A percentile compares a stretch with the other conserved stretches of the same genome.
phyloP scores from a whole-genome alignment of 2,888 invertebrate species.

The Pemphredon lugubris region DNA sequence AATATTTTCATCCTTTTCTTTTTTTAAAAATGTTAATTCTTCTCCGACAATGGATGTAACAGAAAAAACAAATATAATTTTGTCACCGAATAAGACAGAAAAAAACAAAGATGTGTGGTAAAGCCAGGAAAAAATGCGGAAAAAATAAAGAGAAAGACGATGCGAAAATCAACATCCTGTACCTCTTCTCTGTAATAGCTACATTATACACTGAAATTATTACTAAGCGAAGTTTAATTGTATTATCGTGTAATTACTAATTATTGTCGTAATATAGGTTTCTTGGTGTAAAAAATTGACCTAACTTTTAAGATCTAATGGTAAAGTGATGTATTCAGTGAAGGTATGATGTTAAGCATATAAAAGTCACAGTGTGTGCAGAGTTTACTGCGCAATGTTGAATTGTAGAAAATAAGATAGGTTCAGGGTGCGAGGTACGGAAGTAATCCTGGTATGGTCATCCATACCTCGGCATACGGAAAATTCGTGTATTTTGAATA shows the following conservation, averaged over 20 bases:
- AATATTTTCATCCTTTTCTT: slow-evolving; percentile 50
- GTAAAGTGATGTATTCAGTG: slow-evolving; percentile 71
- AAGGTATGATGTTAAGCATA: slow-evolving; percentile 63
- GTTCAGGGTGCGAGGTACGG: slow-evolving; percentile 61
- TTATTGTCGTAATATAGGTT: slow-evolving; percentile 80
- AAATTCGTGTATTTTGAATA: slow-evolving; percentile 73
- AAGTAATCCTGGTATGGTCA: slow-evolving; percentile 32
- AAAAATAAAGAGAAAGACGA: slow-evolving; percentile 47
- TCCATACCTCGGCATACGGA: slow-evolving; percentile 53
- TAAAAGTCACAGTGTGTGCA: slow-evolving; percentile 59
- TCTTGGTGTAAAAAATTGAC: slow-evolving; percentile 79
- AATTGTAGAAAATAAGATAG: slow-evolving; percentile 62
- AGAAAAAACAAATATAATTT: slow-evolving; percentile 30
- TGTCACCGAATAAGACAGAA: slow-evolving; percentile 27
- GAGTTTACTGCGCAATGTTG: slow-evolving; percentile 52
- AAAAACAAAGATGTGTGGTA: slow-evolving; percentile 21
- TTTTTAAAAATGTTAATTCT: slow-evolving; percentile 20
- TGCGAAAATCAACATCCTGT: slow-evolving; percentile 71
- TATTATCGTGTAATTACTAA: slow-evolving; percentile 80
- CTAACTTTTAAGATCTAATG: slow-evolving; percentile 76
- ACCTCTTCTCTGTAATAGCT: slow-evolving; percentile 79
- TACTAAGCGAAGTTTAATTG: slow-evolving; percentile 73
- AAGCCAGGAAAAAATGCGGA: slow-evolving; percentile 21
- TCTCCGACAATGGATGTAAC: slow-evolving; percentile 43
- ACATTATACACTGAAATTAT: slow-evolving; percentile 74